Conservation (phyloP, 1,140 invertebrate genomes). For the Drosophila eugracilis region DNA sequence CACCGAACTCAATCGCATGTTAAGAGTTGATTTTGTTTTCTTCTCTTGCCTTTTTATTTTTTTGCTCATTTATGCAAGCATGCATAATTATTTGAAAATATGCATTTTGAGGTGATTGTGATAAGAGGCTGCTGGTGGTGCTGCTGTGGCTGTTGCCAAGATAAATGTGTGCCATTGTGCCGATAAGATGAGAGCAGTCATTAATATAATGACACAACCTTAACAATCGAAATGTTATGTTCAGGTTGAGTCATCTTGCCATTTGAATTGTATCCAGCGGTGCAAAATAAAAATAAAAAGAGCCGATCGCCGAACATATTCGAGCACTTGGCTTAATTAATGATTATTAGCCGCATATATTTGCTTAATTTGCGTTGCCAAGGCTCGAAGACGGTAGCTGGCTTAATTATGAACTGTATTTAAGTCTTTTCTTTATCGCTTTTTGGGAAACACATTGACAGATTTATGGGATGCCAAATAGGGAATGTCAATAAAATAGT, state of each 20-base stretch:
- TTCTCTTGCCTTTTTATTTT: conserved; percentile 23
- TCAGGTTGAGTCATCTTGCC: conserved; percentile 45
- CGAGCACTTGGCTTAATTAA: conserved; percentile 60
- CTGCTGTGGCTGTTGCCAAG: conserved; percentile 36
- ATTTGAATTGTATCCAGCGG: conserved; percentile 13
- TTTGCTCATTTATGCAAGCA: conserved; percentile 71
- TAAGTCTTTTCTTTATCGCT: conserved; percentile 8
- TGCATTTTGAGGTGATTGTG: conserved; percentile 70
- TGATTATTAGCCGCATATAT: conserved; percentile 56
- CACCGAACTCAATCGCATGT: conserved; percentile 66
- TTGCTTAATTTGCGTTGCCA: conserved; percentile 36
- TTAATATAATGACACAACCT: conserved; percentile 73
- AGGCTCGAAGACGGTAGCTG: conserved; percentile 27
- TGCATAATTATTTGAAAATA: conserved; percentile 78
- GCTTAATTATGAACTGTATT: conserved; percentile 7
- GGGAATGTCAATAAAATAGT: neutral
- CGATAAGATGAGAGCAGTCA: conserved; percentile 62
- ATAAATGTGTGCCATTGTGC: conserved; percentile 66
- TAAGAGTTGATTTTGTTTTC: conserved; percentile 56
- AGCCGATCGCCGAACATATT: conserved; percentile 30
- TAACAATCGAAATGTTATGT: conserved; percentile 41
- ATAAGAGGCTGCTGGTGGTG: conserved; percentile 60
- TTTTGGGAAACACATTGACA: neutral
- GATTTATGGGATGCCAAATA: conserved; percentile 11
- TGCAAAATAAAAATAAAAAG: conserved; percentile 5